Percentiles rank a stretch among this genome's conserved stretches.
Conservation (phyloP, 2,888 invertebrate species). For the Acrobasis consociella region DNA sequence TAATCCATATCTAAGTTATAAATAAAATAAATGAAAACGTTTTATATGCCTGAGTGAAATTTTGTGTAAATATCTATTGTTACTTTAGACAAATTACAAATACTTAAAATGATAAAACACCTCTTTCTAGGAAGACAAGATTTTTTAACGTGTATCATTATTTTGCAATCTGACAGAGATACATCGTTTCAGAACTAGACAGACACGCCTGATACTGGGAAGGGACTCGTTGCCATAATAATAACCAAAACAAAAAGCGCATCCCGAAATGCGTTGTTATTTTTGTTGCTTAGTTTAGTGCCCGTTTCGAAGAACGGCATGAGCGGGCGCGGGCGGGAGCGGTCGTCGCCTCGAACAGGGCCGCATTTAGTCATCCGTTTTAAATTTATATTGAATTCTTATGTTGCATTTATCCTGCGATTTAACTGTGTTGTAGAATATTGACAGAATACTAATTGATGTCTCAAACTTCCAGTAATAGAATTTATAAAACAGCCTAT, state of each 20-base stretch:
- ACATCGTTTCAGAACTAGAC: neutral
- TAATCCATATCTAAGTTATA: too few relatives aligned
- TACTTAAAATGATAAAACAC: too few relatives aligned
- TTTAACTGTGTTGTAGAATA: too few relatives aligned
- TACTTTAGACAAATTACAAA: too few relatives aligned
- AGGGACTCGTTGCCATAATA: conserved; percentile 52
- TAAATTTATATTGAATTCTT: conserved; percentile 9
- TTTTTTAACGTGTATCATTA: neutral
- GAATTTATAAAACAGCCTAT: too few relatives aligned
- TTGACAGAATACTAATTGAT: too few relatives aligned
- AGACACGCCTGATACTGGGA: conserved; percentile 24
- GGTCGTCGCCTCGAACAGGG: conserved; percentile 78
- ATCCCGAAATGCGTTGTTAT: conserved; percentile 76
- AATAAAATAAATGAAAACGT: too few relatives aligned
- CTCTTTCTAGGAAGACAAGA: neutral
- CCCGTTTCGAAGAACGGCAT: conserved; percentile 75
- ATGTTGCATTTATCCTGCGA: too few relatives aligned
- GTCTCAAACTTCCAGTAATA: too few relatives aligned
- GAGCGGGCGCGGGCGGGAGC: conserved; percentile 70
- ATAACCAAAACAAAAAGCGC: conserved; percentile 74
- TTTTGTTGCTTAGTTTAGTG: conserved; percentile 77
- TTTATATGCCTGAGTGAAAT: too few relatives aligned
- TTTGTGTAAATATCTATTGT: too few relatives aligned
- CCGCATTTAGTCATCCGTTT: conserved; percentile 47
- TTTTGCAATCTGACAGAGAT: neutral